Evolutionary conservation across 2,113 vertebrate genomes (phyloP).

Genomic region (Callospermophilus lateralis): DNA sequence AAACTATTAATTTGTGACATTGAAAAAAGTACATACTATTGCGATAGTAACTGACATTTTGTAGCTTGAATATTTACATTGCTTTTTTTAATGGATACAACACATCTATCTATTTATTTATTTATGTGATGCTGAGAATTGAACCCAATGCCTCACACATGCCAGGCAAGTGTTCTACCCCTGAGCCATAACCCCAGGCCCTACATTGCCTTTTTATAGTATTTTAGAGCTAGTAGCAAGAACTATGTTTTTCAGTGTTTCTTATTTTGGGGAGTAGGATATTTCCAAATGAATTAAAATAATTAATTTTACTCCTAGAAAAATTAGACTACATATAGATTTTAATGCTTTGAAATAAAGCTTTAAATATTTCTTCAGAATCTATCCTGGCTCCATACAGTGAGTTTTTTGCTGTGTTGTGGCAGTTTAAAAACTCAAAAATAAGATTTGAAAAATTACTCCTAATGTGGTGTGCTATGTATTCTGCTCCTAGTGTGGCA

Average conservation of each 20-base stretch:
- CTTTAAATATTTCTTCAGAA: not conserved
- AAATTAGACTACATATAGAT: not conserved
- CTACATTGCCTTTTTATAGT: not conserved
- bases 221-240: conserved; percentile 16
- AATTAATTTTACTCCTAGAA: not conserved
- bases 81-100: not conserved
- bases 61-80: not conserved
- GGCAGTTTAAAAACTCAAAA: not conserved
- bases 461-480: not conserved
- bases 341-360: conserved; percentile 18
- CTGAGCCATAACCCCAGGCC: no score
- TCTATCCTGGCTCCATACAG: not conserved
- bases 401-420: not conserved
- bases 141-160: no score
- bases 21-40: not conserved
- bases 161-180: no score
- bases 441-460: not conserved
- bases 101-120: no score
- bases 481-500: not conserved
- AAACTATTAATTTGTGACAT: conserved; percentile 73
- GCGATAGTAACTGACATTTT: conserved; percentile 11
- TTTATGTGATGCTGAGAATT: no score
- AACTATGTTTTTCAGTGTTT: not conserved
- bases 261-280: conserved; percentile 20
- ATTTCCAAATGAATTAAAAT: conserved; percentile 44